phyloP scores from a whole-genome alignment of 2,888 invertebrate genomes.

The Melikaiella ostensackeni region DNA sequence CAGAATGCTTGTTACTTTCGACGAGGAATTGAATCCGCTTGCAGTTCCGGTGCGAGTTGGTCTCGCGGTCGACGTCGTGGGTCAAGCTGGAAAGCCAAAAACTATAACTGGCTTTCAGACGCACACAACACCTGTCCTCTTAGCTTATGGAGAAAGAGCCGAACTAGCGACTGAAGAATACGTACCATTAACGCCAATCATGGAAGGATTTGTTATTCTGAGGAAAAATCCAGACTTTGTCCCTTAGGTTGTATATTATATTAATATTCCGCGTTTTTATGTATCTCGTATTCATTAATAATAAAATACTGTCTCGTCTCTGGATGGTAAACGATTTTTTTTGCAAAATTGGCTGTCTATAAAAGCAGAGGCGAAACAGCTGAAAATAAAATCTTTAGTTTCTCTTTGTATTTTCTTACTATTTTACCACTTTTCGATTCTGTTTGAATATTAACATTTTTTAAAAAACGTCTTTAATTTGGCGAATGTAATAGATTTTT shows the following conservation, averaged over 20 bases:
- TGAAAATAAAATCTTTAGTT: conserved; percentile 7
- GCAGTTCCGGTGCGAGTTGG: conserved; percentile 96
- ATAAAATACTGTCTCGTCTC: conserved; percentile 27
- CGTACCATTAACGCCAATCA: conserved; percentile 93
- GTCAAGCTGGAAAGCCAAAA: conserved; percentile 99
- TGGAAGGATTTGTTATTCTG: conserved; percentile 99
- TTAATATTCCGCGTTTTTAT: conserved; percentile 31
- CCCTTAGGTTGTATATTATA: conserved; percentile 68
- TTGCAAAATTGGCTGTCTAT: not conserved
- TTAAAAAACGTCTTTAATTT: too few relatives aligned
- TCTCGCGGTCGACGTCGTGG: conserved; percentile 98
- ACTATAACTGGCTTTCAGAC: conserved; percentile 99
- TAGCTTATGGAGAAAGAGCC: conserved; percentile 98
- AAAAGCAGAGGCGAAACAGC: conserved; percentile 12
- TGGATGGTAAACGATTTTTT: not conserved
- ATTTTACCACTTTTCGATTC: too few relatives aligned
- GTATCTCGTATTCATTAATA: conserved; percentile 37
- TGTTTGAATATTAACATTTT: too few relatives aligned
- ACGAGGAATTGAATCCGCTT: conserved; percentile 95
- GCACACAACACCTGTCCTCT: conserved; percentile 97
- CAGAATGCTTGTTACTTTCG: conserved; percentile 98
- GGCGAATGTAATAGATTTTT: too few relatives aligned
- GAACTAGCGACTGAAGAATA: conserved; percentile 99
- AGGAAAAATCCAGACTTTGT: conserved; percentile 90
- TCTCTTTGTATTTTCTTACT: not conserved